Evolutionary conservation across 2,797 vertebrate genomes (phyloP).

Genomic region (Scleropages formosus): DNA sequence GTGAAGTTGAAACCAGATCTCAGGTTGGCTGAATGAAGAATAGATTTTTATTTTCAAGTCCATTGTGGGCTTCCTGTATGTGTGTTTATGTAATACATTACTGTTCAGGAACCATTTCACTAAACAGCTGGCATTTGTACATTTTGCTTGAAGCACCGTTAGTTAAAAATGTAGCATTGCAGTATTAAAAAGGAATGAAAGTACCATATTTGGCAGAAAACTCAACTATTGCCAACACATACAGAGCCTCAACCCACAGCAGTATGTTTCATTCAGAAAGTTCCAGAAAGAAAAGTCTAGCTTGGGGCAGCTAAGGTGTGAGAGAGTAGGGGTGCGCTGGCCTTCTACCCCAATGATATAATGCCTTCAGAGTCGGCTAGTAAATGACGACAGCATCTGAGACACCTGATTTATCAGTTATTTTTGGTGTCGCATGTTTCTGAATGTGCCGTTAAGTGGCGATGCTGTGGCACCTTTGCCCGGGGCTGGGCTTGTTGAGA

Average conservation of each 20-base stretch:
- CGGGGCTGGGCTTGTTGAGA: constrained; percentile 29
- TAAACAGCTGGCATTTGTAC: constrained; percentile 27
- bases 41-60: constrained; percentile 22
- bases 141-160: constrained; percentile 24
- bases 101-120: background rate
- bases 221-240: constrained; percentile 57
- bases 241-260: constrained; percentile 57
- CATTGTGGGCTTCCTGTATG: background rate
- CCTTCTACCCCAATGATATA: constrained; percentile 65
- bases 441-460: constrained; percentile 55
- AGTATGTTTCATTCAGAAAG: constrained; percentile 57
- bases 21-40: constrained; percentile 4
- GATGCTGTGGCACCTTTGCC: constrained; percentile 58
- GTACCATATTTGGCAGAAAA: constrained; percentile 52
- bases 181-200: constrained; percentile 53
- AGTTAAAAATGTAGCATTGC: constrained; percentile 54
- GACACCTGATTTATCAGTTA: constrained; percentile 60
- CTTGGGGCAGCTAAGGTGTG: constrained; percentile 46
- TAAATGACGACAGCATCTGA: constrained; percentile 45
- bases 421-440: constrained; percentile 58
- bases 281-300: constrained; percentile 56
- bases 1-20: background rate
- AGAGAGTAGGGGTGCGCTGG: constrained; percentile 56
- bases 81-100: constrained; percentile 19
- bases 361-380: constrained; percentile 59